Evolutionary conservation across 2,113 vertebrate species (phyloP).

Genomic region (Eptesicus fuscus): DNA sequence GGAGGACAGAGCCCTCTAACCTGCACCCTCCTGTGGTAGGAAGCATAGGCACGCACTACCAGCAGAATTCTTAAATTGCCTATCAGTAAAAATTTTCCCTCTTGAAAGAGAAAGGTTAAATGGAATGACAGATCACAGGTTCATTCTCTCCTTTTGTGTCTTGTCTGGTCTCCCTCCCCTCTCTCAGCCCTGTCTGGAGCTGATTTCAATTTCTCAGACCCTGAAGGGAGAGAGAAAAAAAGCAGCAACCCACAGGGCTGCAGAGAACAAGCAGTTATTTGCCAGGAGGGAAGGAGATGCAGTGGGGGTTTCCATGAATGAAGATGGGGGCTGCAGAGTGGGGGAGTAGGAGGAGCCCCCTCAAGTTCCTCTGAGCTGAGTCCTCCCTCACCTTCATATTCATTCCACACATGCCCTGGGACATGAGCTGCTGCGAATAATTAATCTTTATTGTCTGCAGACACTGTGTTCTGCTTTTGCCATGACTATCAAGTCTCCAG

Average conservation of each 20-base stretch:
- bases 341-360: not conserved
- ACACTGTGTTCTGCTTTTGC: slow-evolving; percentile 76
- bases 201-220: slow-evolving; percentile 7
- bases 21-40: fast-evolving
- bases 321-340: not conserved
- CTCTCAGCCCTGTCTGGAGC: not conserved
- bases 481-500: slow-evolving; percentile 71
- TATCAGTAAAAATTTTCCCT: not conserved
- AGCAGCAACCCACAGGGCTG: not conserved
- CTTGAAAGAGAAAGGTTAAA: not conserved
- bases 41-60: not conserved
- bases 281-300: not conserved
- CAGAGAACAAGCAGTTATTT: not conserved
- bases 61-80: not conserved
- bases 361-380: not conserved
- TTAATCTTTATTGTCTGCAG: slow-evolving; percentile 77
- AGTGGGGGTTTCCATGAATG: fast-evolving
- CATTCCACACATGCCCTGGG: slow-evolving; percentile 42
- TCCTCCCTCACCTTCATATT: slow-evolving; percentile 24
- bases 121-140: not conserved
- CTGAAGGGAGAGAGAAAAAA: not conserved
- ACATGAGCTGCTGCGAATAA: slow-evolving; percentile 62
- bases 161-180: not conserved
- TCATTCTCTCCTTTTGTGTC: not conserved
- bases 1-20: not conserved